Conservation (phyloP, 2,797 vertebrate genomes). For the Pogoniulus pusillus region DNA sequence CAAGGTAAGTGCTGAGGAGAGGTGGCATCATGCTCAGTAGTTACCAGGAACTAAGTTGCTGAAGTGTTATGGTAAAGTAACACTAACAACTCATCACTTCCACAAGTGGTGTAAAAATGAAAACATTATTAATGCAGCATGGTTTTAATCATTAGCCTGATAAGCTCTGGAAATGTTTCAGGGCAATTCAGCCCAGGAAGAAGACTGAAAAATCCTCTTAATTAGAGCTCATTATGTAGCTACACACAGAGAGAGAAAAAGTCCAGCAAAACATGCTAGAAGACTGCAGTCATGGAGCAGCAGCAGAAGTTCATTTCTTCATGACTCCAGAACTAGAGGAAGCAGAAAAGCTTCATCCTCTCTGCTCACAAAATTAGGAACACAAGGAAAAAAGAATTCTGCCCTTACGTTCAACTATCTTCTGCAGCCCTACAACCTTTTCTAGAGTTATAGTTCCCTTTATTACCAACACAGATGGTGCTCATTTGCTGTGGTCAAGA, state of each 20-base stretch:
- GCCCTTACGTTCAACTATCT: not conserved
- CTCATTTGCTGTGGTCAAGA: not conserved
- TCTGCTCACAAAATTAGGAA: not conserved
- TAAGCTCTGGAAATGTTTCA: not conserved
- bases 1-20: not conserved
- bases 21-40: not conserved
- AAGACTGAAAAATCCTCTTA: not conserved
- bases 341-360: not conserved
- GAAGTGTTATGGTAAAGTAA: not conserved
- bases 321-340: not conserved
- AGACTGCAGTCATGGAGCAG: not conserved
- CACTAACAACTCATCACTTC: not conserved
- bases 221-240: not conserved
- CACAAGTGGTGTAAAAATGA: not conserved
- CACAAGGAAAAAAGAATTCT: not conserved
- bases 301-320: not conserved
- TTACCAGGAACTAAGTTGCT: not conserved
- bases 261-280: not conserved
- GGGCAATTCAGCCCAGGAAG: not conserved
- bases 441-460: not conserved
- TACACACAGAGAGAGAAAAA: not conserved
- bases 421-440: not conserved
- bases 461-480: not conserved
- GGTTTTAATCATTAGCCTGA: not conserved
- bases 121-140: not conserved